These are phyloP conservation scores for Caenorhabditis sulstoni DNA, from an alignment of 2,888 invertebrate species.

Conservation along the genomic window DNA sequence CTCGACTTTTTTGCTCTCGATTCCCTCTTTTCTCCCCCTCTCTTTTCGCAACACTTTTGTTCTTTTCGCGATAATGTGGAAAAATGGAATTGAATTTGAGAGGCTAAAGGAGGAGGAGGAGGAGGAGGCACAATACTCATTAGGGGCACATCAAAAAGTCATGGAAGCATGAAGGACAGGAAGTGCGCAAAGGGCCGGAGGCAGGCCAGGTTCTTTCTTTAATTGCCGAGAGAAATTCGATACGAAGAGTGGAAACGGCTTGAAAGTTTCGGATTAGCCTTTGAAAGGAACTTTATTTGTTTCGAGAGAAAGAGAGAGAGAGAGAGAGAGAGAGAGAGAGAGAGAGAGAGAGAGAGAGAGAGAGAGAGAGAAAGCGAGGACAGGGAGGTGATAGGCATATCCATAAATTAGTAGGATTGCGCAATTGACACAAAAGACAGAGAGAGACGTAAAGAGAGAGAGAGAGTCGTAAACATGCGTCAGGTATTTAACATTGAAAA, in stretches of 20 bases:
- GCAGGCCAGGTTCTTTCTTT: slow-evolving; percentile 40
- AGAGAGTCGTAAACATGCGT: slow-evolving; percentile 30
- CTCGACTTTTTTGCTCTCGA: slow-evolving; percentile 11
- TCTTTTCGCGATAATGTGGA: neutral
- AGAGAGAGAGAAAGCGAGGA: too few relatives aligned
- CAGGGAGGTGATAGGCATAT: slow-evolving; percentile 15
- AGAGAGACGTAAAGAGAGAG: neutral
- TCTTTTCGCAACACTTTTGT: neutral
- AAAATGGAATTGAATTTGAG: slow-evolving; percentile 34
- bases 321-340: too few relatives aligned
- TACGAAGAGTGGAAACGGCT: slow-evolving; percentile 8
- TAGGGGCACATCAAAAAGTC: slow-evolving; percentile 55
- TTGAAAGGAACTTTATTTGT: slow-evolving; percentile 24
- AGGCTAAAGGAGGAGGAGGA: slow-evolving; percentile 5
- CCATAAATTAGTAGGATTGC: slow-evolving; percentile 52
- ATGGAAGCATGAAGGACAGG: slow-evolving; percentile 64
- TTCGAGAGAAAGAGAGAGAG: too few relatives aligned
- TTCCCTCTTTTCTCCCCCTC: neutral
- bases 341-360: too few relatives aligned
- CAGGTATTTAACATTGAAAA: slow-evolving; percentile 7
- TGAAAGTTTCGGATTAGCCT: neutral
- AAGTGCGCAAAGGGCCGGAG: slow-evolving; percentile 34
- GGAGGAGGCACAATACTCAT: slow-evolving; percentile 50
- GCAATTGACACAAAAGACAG: slow-evolving; percentile 44
- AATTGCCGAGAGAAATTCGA: slow-evolving; percentile 43